Percentiles rank a stretch among this genome's conserved stretches.
Evolutionary conservation across 1,140 invertebrate species (phyloP).

Genomic region (Pseudoatta argentina): DNA sequence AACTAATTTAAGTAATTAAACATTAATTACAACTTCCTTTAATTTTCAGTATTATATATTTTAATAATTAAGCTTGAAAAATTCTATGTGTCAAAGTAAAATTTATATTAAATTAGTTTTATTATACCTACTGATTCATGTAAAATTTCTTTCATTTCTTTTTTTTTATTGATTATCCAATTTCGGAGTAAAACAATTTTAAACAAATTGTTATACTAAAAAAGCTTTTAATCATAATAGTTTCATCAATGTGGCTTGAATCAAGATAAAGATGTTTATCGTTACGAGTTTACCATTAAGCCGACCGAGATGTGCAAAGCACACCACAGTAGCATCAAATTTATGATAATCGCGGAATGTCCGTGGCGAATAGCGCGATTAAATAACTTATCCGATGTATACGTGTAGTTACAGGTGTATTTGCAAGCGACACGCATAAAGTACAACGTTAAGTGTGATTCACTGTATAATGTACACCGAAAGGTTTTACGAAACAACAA

Average conservation of each 20-base stretch:
- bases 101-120: slow-evolving; percentile 9
- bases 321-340: neutral
- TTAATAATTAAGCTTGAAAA: neutral
- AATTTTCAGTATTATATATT: neutral
- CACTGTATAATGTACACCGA: slow-evolving; percentile 37
- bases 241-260: neutral
- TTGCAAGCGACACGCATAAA: slow-evolving; percentile 45
- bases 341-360: slow-evolving; percentile 49
- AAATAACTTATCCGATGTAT: slow-evolving; percentile 45
- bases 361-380: slow-evolving; percentile 30
- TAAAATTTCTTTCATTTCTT: neutral
- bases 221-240: slow-evolving; percentile 9
- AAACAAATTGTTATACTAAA: neutral
- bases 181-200: slow-evolving; percentile 5
- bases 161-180: neutral
- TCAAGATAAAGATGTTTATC: slow-evolving; percentile 31
- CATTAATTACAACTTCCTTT: neutral
- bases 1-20: neutral
- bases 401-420: slow-evolving; percentile 41
- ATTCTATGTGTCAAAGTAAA: neutral
- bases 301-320: neutral
- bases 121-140: neutral
- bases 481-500: slow-evolving; percentile 52
- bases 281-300: neutral
- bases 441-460: slow-evolving; percentile 21